These are phyloP conservation scores for Cephus cinctus DNA, from an alignment of 1,140 invertebrate genomes.

Conservation along the genomic window DNA sequence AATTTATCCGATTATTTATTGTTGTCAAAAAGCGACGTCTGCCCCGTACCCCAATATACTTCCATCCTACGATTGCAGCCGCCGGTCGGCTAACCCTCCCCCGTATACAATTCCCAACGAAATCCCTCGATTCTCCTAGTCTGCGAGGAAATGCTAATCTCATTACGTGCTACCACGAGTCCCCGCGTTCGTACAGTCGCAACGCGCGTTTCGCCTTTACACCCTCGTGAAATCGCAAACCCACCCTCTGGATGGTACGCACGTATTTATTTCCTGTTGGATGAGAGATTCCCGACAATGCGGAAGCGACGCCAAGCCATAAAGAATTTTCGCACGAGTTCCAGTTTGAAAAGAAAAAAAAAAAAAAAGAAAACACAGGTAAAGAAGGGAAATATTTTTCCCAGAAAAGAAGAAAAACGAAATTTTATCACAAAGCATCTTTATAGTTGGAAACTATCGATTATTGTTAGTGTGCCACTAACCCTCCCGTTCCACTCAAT, in stretches of 20 bases:
- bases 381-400: too few relatives aligned
- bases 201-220: neutral
- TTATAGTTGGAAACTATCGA: too few relatives aligned
- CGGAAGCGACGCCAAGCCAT: neutral
- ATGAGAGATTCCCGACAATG: neutral
- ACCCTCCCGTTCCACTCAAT: too few relatives aligned
- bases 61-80: too few relatives aligned
- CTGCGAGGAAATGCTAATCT: constrained; percentile 33
- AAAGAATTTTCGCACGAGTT: too few relatives aligned
- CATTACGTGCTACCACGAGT: constrained; percentile 15
- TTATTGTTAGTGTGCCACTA: too few relatives aligned
- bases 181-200: neutral
- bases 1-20: constrained; percentile 49
- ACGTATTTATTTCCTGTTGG: too few relatives aligned
- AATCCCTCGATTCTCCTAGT: constrained; percentile 16
- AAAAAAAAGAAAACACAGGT: neutral
- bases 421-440: too few relatives aligned
- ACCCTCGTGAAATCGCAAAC: neutral
- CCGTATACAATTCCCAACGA: neutral
- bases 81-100: neutral
- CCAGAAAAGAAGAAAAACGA: too few relatives aligned
- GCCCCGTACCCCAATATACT: constrained; percentile 14
- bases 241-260: too few relatives aligned
- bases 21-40: constrained; percentile 39
- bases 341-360: too few relatives aligned